phyloP scores from a whole-genome alignment of 1,140 invertebrate genomes.

The Musca domestica region DNA sequence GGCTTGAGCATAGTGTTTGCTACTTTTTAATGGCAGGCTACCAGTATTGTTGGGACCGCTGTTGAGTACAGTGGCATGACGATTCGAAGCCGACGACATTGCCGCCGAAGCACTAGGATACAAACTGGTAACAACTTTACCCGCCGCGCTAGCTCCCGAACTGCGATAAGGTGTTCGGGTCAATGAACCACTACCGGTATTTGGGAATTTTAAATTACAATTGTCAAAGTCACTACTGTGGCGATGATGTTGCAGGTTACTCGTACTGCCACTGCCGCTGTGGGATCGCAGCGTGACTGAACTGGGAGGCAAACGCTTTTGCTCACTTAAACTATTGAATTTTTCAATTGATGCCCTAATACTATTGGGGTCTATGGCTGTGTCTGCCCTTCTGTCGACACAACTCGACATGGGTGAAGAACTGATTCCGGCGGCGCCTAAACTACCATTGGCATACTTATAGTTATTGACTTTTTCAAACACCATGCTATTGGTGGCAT shows the following conservation, averaged over 20 bases:
- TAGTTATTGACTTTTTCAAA: constrained; percentile 45
- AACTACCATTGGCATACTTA: constrained; percentile 39
- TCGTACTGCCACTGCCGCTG: constrained; percentile 35
- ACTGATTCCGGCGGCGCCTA: not conserved
- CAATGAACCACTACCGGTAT: constrained; percentile 41
- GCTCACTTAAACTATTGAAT: constrained; percentile 47
- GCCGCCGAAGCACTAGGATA: constrained; percentile 23
- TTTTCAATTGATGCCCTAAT: constrained; percentile 51
- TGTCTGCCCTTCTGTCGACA: constrained; percentile 20
- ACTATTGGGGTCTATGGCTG: constrained; percentile 45
- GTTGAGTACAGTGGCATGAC: constrained; percentile 2
- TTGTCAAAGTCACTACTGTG: constrained; percentile 40
- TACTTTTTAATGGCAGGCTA: constrained; percentile 23
- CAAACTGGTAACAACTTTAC: constrained; percentile 18
- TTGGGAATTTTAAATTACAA: constrained; percentile 27
- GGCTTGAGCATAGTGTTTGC: constrained; percentile 7
- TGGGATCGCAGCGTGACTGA: constrained; percentile 26
- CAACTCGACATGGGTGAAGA: constrained; percentile 10
- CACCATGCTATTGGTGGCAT: constrained; percentile 10
- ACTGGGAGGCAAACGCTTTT: constrained; percentile 29
- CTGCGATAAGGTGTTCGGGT: constrained; percentile 40
- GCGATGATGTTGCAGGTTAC: constrained; percentile 43
- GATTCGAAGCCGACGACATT: constrained; percentile 23
- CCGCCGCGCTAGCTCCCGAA: not conserved
- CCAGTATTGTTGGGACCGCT: constrained; percentile 22